These are phyloP conservation scores for Porphyrio hochstetteri DNA, from an alignment of 2,113 vertebrate species.

Conservation along the genomic window DNA sequence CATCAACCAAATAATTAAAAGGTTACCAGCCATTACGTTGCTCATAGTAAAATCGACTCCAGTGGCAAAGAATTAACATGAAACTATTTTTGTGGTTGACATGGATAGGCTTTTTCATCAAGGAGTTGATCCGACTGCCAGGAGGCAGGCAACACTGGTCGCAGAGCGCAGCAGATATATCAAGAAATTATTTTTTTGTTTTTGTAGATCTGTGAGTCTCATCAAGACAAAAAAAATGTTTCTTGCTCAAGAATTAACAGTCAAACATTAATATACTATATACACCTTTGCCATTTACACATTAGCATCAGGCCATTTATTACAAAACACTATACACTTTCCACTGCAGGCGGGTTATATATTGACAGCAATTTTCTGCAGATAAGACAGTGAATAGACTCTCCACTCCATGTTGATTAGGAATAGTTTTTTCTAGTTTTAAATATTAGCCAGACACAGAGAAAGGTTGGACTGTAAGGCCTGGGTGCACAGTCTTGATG, in stretches of 20 bases:
- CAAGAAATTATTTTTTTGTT: constrained; percentile 84
- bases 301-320: constrained; percentile 96
- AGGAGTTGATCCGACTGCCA: constrained; percentile 87
- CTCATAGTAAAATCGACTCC: constrained; percentile 89
- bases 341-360: constrained; percentile 93
- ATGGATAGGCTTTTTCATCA: constrained; percentile 83
- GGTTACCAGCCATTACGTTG: constrained; percentile 87
- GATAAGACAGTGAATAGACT: constrained; percentile 90
- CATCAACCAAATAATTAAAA: constrained; percentile 95
- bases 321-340: constrained; percentile 95
- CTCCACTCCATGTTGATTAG: constrained; percentile 89
- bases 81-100: constrained; percentile 87
- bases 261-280: constrained; percentile 99
- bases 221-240: constrained; percentile 87
- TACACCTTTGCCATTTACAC: constrained; percentile 98
- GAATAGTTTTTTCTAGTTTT: constrained; percentile 86
- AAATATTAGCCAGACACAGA: constrained; percentile 89
- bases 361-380: constrained; percentile 89
- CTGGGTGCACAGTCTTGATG: constrained; percentile 90
- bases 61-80: constrained; percentile 86
- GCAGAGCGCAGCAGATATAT: constrained; percentile 91
- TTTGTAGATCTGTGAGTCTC: constrained; percentile 90
- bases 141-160: constrained; percentile 89
- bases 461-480: constrained; percentile 89
- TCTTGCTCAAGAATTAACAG: constrained; percentile 94